Evolutionary conservation across 2,888 invertebrate species (phyloP), one percentile per base, ranked within the genome.

Genomic region (Pandemis corylana): DNA sequence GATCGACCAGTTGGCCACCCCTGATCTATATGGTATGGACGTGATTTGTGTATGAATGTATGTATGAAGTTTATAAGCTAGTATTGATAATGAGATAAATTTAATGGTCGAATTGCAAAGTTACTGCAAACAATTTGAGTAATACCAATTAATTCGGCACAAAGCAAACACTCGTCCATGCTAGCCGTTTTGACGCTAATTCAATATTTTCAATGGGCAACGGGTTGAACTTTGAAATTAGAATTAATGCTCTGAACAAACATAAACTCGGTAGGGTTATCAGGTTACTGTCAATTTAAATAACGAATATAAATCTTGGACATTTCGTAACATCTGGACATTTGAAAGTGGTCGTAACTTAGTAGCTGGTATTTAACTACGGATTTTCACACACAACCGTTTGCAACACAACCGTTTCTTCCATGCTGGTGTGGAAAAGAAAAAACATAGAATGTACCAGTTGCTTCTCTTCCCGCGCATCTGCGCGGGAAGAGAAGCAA

Each of bases 121-220:
- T 9, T 68, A 41, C 65, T 28, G 64, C 63, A 69, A 69, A 69
- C 65, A 41, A 65, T 69, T 59, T 36, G 28, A 46, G 59, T 28
- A 74, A 82, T 83, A 76, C 71, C 75, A 77, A 76, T 79, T 78
- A 80, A 73, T 80, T 82, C 80, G 74, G 80, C 77, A 72, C 84
- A 82, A 86, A 86, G 84, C 80, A 84, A 82, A 87, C 76, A 84
- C 85, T 80, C 77, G 49, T 70, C 70, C 67, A 79, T 77, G 82
- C 81, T 81, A 80, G 78, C 78, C 80, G 82, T 82, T 83, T 80
- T 78, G 66, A 78, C 76, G 78, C 77, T 80, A 84, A 83, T 84
- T 83, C 78, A 82, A 85, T 85, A 84, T 83, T 86, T 84, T 81
- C 82, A 78, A 83, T 82, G 75, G 72, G 71, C 77, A 74, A 77